phyloP scores from a whole-genome alignment of 2,888 invertebrate species.

The Calameuta pallipes region DNA sequence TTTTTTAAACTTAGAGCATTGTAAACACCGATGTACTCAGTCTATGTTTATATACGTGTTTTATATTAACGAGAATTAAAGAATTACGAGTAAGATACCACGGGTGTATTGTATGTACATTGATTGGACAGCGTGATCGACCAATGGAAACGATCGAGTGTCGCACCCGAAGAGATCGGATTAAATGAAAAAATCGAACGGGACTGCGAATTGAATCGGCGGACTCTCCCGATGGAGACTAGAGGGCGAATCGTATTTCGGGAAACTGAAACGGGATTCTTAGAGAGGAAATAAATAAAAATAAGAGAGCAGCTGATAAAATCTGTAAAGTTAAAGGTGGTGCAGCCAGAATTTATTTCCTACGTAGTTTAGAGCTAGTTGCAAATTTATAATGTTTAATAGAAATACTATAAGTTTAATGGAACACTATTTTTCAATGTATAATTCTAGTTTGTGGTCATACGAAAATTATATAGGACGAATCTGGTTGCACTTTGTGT shows the following conservation, averaged over 20 bases:
- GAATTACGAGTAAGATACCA: background rate
- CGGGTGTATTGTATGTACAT: slow-evolving; percentile 5
- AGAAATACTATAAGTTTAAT: background rate
- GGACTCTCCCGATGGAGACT: background rate
- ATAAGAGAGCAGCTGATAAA: background rate
- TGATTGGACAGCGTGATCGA: background rate
- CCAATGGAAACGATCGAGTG: background rate
- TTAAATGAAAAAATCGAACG: background rate
- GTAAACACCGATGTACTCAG: slow-evolving; percentile 63
- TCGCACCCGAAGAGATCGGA: background rate
- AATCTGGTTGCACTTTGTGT: background rate
- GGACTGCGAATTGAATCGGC: background rate
- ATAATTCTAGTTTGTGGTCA: background rate
- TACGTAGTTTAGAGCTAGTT: background rate
- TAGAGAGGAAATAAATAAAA: background rate
- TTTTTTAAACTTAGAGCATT: slow-evolving; percentile 51
- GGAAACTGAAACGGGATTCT: background rate
- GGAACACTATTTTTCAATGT: background rate
- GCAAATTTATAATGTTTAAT: background rate
- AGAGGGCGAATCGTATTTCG: background rate
- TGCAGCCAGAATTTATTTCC: background rate
- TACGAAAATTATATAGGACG: background rate
- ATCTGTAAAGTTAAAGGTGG: background rate
- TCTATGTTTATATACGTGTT: slow-evolving; percentile 66
- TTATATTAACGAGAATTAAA: slow-evolving; percentile 54